These are phyloP conservation scores for Hephaestus fuliginosus DNA, from an alignment of 2,797 vertebrate genomes.

Conservation along the genomic window DNA sequence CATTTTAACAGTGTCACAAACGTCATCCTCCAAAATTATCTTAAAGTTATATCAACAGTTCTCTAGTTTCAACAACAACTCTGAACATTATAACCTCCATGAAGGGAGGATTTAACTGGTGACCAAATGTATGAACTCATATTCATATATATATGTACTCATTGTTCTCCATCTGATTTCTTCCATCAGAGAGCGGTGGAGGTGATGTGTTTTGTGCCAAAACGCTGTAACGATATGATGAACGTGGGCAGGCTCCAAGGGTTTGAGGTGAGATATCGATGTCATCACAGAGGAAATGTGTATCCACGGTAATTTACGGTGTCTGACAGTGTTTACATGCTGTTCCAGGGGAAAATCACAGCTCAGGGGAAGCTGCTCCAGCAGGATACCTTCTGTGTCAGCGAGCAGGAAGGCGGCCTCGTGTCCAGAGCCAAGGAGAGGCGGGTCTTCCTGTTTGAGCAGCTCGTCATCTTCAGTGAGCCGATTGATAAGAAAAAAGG, in stretches of 20 bases:
- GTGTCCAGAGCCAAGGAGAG: slow-evolving; percentile 89
- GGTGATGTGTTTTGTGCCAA: slow-evolving; percentile 94
- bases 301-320: neutral
- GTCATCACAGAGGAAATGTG: neutral
- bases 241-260: slow-evolving; percentile 92
- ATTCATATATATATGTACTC: neutral
- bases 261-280: slow-evolving; percentile 87
- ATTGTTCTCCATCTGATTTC: neutral
- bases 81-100: neutral
- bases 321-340: slow-evolving; percentile 11
- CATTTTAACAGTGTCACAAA: neutral
- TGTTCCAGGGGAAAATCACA: slow-evolving; percentile 90
- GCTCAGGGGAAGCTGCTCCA: slow-evolving; percentile 94
- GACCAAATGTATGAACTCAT: neutral
- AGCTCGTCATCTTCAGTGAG: slow-evolving; percentile 94
- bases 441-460: slow-evolving; percentile 93
- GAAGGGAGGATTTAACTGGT: neutral
- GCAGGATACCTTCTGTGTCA: slow-evolving; percentile 92
- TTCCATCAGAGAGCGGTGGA: slow-evolving; percentile 89
- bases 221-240: slow-evolving; percentile 96
- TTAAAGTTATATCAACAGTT: neutral
- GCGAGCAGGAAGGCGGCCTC: slow-evolving; percentile 86
- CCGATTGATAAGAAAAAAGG: slow-evolving; percentile 92
- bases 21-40: neutral
- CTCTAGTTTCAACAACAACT: neutral